Evolutionary conservation across 2,888 invertebrate genomes (phyloP), one percentile per base, ranked within the genome.

Genomic region (Scaptomyza parva): DNA sequence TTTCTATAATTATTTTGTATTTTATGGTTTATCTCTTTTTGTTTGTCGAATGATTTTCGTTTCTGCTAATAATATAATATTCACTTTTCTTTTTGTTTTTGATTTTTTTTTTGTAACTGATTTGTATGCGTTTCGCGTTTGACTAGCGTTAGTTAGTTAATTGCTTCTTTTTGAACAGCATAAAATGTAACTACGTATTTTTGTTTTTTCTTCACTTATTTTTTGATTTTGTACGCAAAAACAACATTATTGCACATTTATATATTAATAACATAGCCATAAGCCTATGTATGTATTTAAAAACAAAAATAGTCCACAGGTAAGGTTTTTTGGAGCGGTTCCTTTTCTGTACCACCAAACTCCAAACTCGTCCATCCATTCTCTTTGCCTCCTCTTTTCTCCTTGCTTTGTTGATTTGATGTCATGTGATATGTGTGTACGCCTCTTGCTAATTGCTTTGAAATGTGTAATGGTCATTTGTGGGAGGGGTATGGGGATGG

Each of bases 171-270:
- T 47, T 73, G 62, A 84, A 86, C 85, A 80, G 77, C 85, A 86
- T 84, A 86, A 81, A 84, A 77, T 86, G 77, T 86, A 83, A 81
- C 74, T 76, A 48, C 6, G 30, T 41, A 20, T 44, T 14, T 44
- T 24, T 55, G 37, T 45, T 48, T 40, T 33, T 68, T 63, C 48
- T 47, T 61, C 44, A n/a, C n/a, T 64, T 55, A 54, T 26, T 43
- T 57, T 47, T 58, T 54, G 30, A 41, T 33, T 55, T 59, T 74
- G 45, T 77, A 72, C 73, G 62, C 63, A 64, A 59, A 65, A 59
- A 68, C 48, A 71, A 71, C 78, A 78, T 70, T 87, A 85, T 85
- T 87, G 85, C 82, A 87, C 87, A 84, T 81, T 26, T 68, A 81
- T 78, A 70, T 79, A 82, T 82, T 65, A 75, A 75, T 37, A 62